These are phyloP conservation scores for Diorhabda sublineata DNA, from an alignment of 1,140 invertebrate genomes.

Conservation along the genomic window DNA sequence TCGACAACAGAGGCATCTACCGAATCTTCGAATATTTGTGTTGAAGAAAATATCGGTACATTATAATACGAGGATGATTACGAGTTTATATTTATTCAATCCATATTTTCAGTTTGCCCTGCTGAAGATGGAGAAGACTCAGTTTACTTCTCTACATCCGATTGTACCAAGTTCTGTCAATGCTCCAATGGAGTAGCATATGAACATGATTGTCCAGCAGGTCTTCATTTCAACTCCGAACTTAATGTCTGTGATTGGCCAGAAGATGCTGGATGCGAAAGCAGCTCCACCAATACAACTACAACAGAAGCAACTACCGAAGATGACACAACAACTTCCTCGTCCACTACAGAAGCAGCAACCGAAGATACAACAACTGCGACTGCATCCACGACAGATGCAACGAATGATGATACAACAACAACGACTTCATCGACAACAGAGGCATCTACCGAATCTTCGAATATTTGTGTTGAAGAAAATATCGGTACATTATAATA, in stretches of 20 bases:
- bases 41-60: not conserved
- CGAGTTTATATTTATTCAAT: not conserved
- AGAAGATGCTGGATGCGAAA: slow-evolving; percentile 12
- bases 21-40: not conserved
- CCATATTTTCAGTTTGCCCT: slow-evolving; percentile 5
- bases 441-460: too few species aligned
- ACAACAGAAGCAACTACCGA: not conserved
- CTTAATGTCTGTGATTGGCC: slow-evolving; percentile 55
- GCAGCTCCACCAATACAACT: not conserved
- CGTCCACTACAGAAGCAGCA: not conserved
- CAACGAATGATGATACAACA: too few species aligned
- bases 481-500: not conserved
- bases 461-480: not conserved
- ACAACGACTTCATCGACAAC: too few species aligned
- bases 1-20: too few species aligned
- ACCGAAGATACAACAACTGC: not conserved
- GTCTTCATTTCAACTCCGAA: slow-evolving; percentile 52
- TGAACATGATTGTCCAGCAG: slow-evolving; percentile 48
- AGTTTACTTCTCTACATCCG: not conserved
- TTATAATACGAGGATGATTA: not conserved
- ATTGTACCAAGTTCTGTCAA: slow-evolving; percentile 55
- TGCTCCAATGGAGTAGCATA: slow-evolving; percentile 51
- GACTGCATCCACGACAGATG: not conserved
- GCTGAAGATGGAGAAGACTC: not conserved
- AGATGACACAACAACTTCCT: not conserved